Conservation (phyloP, 2,113 vertebrate genomes). For the Numenius arquata region DNA sequence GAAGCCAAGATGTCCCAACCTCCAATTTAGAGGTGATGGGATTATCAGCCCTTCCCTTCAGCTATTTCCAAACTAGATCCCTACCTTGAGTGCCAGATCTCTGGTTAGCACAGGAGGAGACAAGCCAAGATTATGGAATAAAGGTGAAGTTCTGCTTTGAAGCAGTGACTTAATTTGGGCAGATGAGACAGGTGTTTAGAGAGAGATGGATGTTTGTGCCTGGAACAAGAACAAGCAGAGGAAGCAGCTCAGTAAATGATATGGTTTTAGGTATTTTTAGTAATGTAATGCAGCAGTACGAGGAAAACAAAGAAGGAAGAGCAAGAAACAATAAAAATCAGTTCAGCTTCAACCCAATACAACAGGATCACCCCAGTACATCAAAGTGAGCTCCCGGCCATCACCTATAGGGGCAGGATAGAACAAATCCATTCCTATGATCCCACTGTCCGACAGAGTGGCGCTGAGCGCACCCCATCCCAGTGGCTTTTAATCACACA, state of each 20-base stretch:
- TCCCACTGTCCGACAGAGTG: accelerated
- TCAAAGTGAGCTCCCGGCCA: not conserved
- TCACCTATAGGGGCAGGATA: not conserved
- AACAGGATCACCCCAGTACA: not conserved
- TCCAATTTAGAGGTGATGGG: not conserved
- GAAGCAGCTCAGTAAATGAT: slow-evolving; percentile 19
- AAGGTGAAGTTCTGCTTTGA: not conserved
- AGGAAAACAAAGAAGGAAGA: slow-evolving; percentile 15
- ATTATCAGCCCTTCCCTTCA: not conserved
- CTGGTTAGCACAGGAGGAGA: not conserved
- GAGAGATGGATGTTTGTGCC: slow-evolving; percentile 38
- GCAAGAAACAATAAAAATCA: not conserved
- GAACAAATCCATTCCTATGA: not conserved
- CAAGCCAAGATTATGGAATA: not conserved
- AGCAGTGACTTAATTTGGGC: not conserved
- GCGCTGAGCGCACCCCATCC: not conserved
- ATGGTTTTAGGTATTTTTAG: slow-evolving; percentile 28
- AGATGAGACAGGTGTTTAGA: not conserved
- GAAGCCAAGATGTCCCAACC: not conserved
- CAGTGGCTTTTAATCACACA: not conserved
- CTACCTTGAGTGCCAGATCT: not conserved
- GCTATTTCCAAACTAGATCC: not conserved
- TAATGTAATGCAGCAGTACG: not conserved
- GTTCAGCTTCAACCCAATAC: not conserved
- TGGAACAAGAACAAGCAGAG: slow-evolving; percentile 43